These are phyloP conservation scores for Trissoscelio sp. DNA, from an alignment of 2,888 invertebrate genomes.

Conservation along the genomic window DNA sequence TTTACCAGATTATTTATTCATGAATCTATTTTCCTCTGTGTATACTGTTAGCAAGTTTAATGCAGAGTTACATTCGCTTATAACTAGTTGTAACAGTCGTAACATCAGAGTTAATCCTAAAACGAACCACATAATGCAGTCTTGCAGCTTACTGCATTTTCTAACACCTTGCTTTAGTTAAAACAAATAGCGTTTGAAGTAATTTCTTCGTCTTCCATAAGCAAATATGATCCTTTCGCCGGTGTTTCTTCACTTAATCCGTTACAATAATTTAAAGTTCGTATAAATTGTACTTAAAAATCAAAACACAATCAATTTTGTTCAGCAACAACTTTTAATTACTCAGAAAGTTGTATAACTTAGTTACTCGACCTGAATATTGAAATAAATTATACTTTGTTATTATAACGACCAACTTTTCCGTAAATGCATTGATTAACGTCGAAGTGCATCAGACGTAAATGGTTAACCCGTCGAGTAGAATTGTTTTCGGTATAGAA, in stretches of 20 bases:
- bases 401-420: not conserved
- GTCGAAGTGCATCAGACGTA: not conserved
- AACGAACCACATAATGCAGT: not conserved
- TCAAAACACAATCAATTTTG: not conserved
- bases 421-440: slow-evolving; percentile 13
- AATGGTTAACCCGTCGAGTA: slow-evolving; percentile 1
- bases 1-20: slow-evolving; percentile 7
- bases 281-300: not conserved
- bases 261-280: not conserved
- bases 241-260: too few relatives aligned
- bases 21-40: not conserved
- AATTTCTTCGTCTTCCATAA: too few relatives aligned
- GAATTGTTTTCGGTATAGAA: slow-evolving; percentile 7
- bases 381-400: slow-evolving; percentile 4
- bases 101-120: not conserved
- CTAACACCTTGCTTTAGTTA: too few relatives aligned
- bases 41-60: not conserved
- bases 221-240: too few relatives aligned
- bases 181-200: too few relatives aligned
- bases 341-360: not conserved
- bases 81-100: not conserved
- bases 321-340: not conserved
- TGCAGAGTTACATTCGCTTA: not conserved
- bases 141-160: not conserved
- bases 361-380: not conserved